phyloP scores from a whole-genome alignment of 2,797 vertebrate species.

The Hyperoplus immaculatus region DNA sequence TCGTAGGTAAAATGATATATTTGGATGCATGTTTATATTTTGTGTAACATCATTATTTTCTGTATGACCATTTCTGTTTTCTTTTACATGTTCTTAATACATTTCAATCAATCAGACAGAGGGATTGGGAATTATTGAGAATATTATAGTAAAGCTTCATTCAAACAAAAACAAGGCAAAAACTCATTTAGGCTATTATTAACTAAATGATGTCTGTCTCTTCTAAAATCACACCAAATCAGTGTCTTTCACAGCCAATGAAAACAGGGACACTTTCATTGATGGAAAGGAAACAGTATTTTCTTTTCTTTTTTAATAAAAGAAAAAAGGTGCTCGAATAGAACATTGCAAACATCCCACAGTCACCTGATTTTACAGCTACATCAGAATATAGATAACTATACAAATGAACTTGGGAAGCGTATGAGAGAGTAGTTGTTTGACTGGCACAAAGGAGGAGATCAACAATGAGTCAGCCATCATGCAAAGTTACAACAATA shows the following conservation, averaged over 20 bases:
- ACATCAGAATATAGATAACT: too few species aligned
- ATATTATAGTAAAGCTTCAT: background rate
- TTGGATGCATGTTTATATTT: too few species aligned
- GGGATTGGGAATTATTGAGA: background rate
- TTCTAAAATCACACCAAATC: background rate
- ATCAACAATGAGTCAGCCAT: background rate
- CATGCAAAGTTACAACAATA: constrained; percentile 9
- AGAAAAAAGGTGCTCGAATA: too few species aligned
- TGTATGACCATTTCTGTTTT: too few species aligned
- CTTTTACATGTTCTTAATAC: too few species aligned
- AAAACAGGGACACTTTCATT: background rate
- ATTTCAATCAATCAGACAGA: too few species aligned
- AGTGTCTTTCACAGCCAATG: background rate
- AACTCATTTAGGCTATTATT: background rate
- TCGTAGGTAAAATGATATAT: too few species aligned
- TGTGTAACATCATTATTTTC: too few species aligned
- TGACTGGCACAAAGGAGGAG: background rate
- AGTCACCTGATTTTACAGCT: too few species aligned
- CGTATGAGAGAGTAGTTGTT: background rate
- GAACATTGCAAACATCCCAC: too few species aligned
- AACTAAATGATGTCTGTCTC: background rate
- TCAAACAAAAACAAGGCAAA: background rate
- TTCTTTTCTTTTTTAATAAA: too few species aligned
- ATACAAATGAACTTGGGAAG: background rate
- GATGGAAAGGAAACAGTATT: too few species aligned